These are phyloP conservation scores for Hippolais icterina DNA, from an alignment of 2,113 vertebrate genomes.

Conservation along the genomic window DNA sequence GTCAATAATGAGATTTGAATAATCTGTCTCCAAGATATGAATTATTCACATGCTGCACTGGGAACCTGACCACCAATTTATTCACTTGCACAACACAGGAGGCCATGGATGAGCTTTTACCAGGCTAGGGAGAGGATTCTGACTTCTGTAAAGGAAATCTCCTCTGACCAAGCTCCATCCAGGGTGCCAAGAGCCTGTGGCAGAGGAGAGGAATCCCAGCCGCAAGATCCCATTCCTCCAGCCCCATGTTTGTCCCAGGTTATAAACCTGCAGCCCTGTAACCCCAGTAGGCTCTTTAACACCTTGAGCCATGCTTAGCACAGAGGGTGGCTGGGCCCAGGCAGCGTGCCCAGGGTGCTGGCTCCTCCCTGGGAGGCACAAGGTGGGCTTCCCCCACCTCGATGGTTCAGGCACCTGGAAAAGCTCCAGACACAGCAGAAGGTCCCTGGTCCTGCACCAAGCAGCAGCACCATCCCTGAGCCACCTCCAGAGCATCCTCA, in stretches of 20 bases:
- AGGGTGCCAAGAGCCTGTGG: not conserved
- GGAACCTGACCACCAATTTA: not conserved
- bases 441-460: not conserved
- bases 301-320: not conserved
- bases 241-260: not conserved
- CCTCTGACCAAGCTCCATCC: not conserved
- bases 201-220: not conserved
- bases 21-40: not conserved
- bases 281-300: not conserved
- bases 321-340: not conserved
- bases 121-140: not conserved
- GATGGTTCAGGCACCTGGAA: not conserved
- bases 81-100: not conserved
- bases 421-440: not conserved
- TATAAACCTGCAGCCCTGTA: not conserved
- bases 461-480: not conserved
- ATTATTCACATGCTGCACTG: not conserved
- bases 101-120: not conserved
- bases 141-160: not conserved
- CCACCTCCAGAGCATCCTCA: not conserved
- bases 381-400: not conserved
- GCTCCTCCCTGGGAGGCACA: not conserved
- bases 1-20: not conserved
- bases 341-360: accelerated
- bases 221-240: not conserved